Base-by-base conservation (phyloP, 2,797 vertebrate species). In the Mus caroli region DNA sequence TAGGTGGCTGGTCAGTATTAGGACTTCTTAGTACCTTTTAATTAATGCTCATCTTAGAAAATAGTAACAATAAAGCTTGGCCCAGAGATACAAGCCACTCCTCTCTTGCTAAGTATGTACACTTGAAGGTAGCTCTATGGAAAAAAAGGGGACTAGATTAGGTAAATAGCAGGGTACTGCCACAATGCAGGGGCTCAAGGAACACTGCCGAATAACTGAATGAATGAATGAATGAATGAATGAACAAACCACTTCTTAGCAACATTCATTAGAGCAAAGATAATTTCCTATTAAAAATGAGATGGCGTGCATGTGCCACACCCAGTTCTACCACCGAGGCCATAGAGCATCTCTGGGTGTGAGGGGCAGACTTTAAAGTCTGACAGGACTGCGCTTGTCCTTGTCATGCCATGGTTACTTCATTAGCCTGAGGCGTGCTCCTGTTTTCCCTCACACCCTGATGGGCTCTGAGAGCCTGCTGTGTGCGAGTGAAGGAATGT, bases 241-340 rank as follows among this genome's bases (percentile, higher is more conserved):
- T 2, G 43, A 62, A 62, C 2, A 9, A 89, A 58, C 8, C 14
- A 73, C 71, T 95, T 60, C 52, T 22, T n/a, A 20, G 46, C 8
- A 60, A 71, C 31, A 52, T 40, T 24, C 62, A 19, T 17, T 54
- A 77, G 88, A 71, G 1, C 79, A 91, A 91, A 50, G 43, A 24
- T 80, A 69, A 34, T 8, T 52, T 90, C 40, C n/a, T 93, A 19
- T 37, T 83, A 83, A 84, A 92, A 86, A 31, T 20, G 79, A 89
- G 62, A 56, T 4, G 15, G 69, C 9, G 69, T 43, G 15, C 5
- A 13, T 15, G 12, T 34, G 26, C 14, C 31, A n/a, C 20, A 24
- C 52, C 40, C 17, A 91, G n/a, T 56, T 62, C n/a, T 34, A 87
- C 50, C 3, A 2, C 64, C 13, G 37, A 89, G 37, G 54, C 34